Base-by-base conservation (phyloP, 2,888 invertebrate species). In the Trissolcus brochymenae region DNA sequence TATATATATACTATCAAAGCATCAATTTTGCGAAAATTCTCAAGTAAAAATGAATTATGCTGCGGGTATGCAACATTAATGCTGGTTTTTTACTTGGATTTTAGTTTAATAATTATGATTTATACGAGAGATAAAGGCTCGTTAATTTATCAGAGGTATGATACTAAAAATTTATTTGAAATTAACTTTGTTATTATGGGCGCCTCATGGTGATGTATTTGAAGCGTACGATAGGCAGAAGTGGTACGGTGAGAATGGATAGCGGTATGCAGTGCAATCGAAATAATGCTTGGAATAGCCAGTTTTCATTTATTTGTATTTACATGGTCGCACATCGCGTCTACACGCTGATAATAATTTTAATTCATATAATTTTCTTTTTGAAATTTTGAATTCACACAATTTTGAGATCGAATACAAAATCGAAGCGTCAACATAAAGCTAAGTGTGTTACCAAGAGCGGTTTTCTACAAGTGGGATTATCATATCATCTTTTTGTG, bases 261-360 rank as follows among this genome's bases (percentile, higher is more conserved):
- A 60, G 46, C 51, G 55, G 51, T 76, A 76, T 79, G 79, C 79
- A 73, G 25, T 62, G 53, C 60, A 56, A 56, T 54, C 7, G 46
- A 46, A 16, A 60, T 55, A 16, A 25, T 59, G 54, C 51, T 70
- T 35, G 61, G 71, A 64, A 60, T 54, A 71, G 67, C 66, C 64
- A 67, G 60, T 70, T 61, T 51, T 73, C 65, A 51, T 71, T 67
- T 59, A 67, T 64, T 74, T 54, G 66, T 84, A 84, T 85, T 74
- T 85, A 84, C 86, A 87, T 82, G 81, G 85, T 85, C 86, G 87
- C 87, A 87, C 85, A 84, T 84, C 86, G 86, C 87, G 86, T 87
- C 87, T 81, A 87, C 85, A 84, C 86, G 84, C 85, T 35, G 35
- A 35, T 11, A 35, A 4, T 35, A 11, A 11, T 35, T 35, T 11